Conservation (phyloP, 2,797 vertebrate species). For the Lepidocolaptes lacrymiger region DNA sequence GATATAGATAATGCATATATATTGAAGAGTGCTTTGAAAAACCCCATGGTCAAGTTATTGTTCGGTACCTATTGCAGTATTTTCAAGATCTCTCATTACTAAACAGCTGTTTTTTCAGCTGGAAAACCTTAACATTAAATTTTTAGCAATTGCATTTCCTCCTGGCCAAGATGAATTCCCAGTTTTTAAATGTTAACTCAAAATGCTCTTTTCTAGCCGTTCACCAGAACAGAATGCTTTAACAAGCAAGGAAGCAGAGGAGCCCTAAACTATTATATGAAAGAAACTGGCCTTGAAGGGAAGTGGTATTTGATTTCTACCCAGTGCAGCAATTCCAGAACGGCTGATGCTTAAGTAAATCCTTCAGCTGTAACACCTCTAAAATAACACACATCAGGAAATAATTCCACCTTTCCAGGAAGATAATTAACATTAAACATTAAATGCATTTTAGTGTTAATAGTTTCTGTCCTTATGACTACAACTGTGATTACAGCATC, state of each 20-base stretch:
- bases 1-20: conserved; percentile 45
- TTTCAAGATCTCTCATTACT: conserved; percentile 40
- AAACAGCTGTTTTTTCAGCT: conserved; percentile 59
- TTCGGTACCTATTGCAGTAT: conserved; percentile 6
- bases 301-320: conserved; percentile 35
- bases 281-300: neutral
- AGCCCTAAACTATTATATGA: conserved; percentile 9
- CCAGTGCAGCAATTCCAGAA: conserved; percentile 30
- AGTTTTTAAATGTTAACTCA: conserved; percentile 52
- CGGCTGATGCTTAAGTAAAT: neutral
- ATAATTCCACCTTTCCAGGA: conserved; percentile 29
- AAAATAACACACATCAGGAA: neutral
- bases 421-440: conserved; percentile 33
- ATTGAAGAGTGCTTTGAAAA: conserved; percentile 5
- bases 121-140: conserved; percentile 65
- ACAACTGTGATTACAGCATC: neutral
- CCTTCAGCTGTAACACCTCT: conserved; percentile 25
- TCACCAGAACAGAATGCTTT: conserved; percentile 35
- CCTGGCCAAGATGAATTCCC: conserved; percentile 25
- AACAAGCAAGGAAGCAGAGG: conserved; percentile 45
- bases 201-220: conserved; percentile 31
- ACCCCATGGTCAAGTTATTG: neutral
- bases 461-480: conserved; percentile 3
- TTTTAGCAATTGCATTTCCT: conserved; percentile 45
- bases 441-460: neutral